Evolutionary conservation across 2,797 vertebrate genomes (phyloP).

Genomic region (Silurus aristotelis): DNA sequence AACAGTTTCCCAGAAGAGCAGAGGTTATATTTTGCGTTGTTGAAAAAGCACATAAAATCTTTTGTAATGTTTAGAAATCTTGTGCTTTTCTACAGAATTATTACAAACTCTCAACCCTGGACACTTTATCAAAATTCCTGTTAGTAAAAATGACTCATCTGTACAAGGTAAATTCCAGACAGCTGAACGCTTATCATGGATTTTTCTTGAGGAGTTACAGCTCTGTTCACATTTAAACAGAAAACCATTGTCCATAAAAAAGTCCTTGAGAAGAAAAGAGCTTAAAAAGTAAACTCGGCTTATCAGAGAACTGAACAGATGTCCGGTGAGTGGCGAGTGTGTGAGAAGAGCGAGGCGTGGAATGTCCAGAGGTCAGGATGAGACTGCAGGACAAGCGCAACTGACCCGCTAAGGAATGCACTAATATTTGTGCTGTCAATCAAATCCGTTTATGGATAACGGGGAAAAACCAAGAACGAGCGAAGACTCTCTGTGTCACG

Average conservation of each 20-base stretch:
- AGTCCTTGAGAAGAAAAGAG: conserved; percentile 70
- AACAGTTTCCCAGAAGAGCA: too few relatives aligned
- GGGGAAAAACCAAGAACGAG: conserved; percentile 59
- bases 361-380: conserved; percentile 65
- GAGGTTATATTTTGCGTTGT: too few relatives aligned
- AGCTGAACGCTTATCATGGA: too few relatives aligned
- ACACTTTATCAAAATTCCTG: conserved; percentile 1
- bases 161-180: neutral
- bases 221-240: conserved; percentile 53
- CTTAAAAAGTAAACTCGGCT: conserved; percentile 73
- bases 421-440: conserved; percentile 74
- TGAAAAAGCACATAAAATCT: too few relatives aligned
- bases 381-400: conserved; percentile 62
- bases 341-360: conserved; percentile 52
- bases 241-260: conserved; percentile 66
- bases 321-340: conserved; percentile 35
- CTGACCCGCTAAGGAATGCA: conserved; percentile 70
- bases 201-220: conserved; percentile 2
- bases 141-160: neutral
- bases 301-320: conserved; percentile 61
- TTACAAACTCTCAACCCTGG: neutral
- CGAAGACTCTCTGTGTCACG: conserved; percentile 24
- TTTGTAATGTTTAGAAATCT: too few relatives aligned
- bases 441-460: conserved; percentile 64
- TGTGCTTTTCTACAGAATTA: neutral